These are phyloP conservation scores for Stomatorhinus walkeri DNA, from an alignment of 2,797 vertebrate species.

Conservation along the genomic window DNA sequence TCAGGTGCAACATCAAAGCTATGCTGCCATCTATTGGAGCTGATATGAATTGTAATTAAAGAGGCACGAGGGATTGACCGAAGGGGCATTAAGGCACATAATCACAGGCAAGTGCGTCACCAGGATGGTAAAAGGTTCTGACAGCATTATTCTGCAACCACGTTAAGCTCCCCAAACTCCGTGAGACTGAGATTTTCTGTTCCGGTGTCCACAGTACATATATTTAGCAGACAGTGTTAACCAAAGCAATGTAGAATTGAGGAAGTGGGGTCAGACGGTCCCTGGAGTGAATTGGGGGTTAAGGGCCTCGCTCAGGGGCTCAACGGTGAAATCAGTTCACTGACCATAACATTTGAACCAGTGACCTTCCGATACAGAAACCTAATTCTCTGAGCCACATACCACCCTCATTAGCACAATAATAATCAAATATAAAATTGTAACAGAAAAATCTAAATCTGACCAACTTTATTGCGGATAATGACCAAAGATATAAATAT, in stretches of 20 bases:
- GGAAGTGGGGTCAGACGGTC: background rate
- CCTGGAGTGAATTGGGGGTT: background rate
- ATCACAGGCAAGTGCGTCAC: background rate
- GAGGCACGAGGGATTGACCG: background rate
- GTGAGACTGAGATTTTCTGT: background rate
- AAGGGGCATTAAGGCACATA: background rate
- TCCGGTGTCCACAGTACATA: background rate
- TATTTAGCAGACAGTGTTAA: background rate
- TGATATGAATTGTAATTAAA: background rate
- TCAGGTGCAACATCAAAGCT: conserved; percentile 20
- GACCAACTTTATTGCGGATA: background rate
- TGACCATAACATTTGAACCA: background rate
- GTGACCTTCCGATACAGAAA: background rate
- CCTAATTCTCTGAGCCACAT: background rate
- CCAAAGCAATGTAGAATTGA: background rate
- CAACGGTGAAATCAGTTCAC: background rate
- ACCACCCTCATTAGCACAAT: background rate
- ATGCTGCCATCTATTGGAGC: conserved; percentile 41
- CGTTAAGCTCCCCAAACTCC: background rate
- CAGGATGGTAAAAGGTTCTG: background rate
- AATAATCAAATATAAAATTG: background rate
- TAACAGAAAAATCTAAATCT: background rate
- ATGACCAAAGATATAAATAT: background rate
- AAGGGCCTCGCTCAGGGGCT: background rate
- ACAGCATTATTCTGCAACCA: background rate